These are phyloP conservation scores for Rhopalosiphum maidis DNA, from an alignment of 1,140 invertebrate species.

Conservation along the genomic window DNA sequence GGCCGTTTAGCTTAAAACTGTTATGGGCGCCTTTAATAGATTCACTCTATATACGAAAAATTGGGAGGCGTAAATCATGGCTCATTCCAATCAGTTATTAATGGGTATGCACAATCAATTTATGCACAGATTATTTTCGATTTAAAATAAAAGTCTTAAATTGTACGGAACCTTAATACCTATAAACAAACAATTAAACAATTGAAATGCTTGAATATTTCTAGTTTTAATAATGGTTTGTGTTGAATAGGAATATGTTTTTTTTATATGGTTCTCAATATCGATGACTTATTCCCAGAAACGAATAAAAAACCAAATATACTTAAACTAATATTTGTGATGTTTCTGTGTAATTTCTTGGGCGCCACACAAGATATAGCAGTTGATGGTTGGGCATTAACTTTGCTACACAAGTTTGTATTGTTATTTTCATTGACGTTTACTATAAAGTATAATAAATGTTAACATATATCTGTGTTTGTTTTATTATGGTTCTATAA, in stretches of 20 bases:
- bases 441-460: too few species aligned
- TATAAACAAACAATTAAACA: too few species aligned
- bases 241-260: neutral
- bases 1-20: neutral
- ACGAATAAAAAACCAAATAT: slow-evolving; percentile 73
- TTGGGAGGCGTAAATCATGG: neutral
- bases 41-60: neutral
- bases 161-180: neutral
- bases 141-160: neutral
- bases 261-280: neutral
- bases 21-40: neutral
- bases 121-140: neutral
- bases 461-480: neutral
- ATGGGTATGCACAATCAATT: neutral
- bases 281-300: neutral
- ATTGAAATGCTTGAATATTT: neutral
- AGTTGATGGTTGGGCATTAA: slow-evolving; percentile 99
- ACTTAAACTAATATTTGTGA: slow-evolving; percentile 74
- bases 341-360: slow-evolving; percentile 75
- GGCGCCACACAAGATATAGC: slow-evolving; percentile 99
- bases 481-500: too few species aligned
- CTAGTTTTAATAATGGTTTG: neutral
- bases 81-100: neutral
- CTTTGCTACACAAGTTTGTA: slow-evolving; percentile 89
- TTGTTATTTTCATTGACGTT: neutral